Evolutionary conservation across 1,140 invertebrate species (phyloP).

Genomic region (Pogonus chalceus): DNA sequence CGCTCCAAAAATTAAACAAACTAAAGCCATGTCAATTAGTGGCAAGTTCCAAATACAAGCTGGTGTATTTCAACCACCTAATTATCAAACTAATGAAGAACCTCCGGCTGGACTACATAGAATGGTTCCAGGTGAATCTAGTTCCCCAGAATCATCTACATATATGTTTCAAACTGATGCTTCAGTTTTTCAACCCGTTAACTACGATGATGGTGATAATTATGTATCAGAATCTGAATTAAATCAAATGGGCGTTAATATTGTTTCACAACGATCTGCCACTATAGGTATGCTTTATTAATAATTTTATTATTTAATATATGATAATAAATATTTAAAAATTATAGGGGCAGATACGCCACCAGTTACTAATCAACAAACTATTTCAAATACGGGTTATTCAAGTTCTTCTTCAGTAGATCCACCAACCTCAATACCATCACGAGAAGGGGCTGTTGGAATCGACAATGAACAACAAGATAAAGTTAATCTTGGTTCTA

Average conservation of each 20-base stretch:
- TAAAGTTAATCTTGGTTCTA: constrained; percentile 14
- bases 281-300: no score
- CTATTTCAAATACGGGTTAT: neutral
- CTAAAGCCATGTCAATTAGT: neutral
- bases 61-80: neutral
- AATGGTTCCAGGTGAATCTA: constrained; percentile 46
- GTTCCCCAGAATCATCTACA: constrained; percentile 27
- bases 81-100: constrained; percentile 25
- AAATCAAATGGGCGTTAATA: constrained; percentile 18
- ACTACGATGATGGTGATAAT: constrained; percentile 19
- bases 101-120: constrained; percentile 44
- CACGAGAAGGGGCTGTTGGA: constrained; percentile 16
- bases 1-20: constrained; percentile 18
- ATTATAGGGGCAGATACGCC: constrained; percentile 34
- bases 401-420: constrained; percentile 10
- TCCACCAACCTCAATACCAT: constrained; percentile 15
- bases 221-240: constrained; percentile 28
- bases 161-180: constrained; percentile 25
- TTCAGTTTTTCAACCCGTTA: constrained; percentile 10
- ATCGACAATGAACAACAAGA: constrained; percentile 30
- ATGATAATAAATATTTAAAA: no score
- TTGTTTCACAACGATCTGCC: constrained; percentile 23
- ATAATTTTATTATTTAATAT: no score
- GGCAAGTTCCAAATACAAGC: neutral
- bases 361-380: constrained; percentile 13